Base-by-base conservation (phyloP, 2,888 invertebrate genomes). In the Melangyna quadrimaculata region DNA sequence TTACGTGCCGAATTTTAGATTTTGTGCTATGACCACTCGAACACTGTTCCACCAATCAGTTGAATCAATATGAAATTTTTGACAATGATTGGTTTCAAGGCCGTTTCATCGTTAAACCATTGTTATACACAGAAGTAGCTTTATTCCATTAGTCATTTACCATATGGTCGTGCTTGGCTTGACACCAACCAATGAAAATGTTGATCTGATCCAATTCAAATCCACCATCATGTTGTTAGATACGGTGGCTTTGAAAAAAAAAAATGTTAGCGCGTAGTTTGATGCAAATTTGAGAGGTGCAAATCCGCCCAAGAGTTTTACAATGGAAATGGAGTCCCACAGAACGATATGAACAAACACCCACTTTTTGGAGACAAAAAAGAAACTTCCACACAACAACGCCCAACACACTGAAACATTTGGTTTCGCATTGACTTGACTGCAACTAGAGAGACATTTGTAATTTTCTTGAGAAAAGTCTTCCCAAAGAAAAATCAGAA, bases 141-240 rank as follows among this genome's bases (percentile, higher is more conserved):
- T 8, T 8, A 53, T 17, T 29, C 1, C 55, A 29, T 43, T 32
- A 53, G 29, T 43, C 57, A 73, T 48, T 65, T 40, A 73, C 78
- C 78, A 78, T 72, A 73, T 79, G 79, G 79, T 69, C 59, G 29
- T 65, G 40, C n/a, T 55, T 22, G 65, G 43, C 10, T 29, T 19
- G 10, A 32, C n/a, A 67, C 59, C 9, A 43, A 59, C 69, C n/a
- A 29, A 65, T 14, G 10, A 48, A 22, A 5, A 22, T 17, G 19
- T 8, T n/a, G 27, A n/a, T 45, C 10, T 43, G 8, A 35, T 35
- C 22, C 22, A 40, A 29, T 24, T 12, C 19, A 12, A 27, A 45
- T 0, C n/a, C 8, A 17, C 8, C 8, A 43, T 0, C 43, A 8
- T 43, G 17, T 17, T 17, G 17, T 8, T 3, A n/a, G n/a, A n/a